phyloP scores from a whole-genome alignment of 2,113 vertebrate species.

The Apodemus speciosus region DNA sequence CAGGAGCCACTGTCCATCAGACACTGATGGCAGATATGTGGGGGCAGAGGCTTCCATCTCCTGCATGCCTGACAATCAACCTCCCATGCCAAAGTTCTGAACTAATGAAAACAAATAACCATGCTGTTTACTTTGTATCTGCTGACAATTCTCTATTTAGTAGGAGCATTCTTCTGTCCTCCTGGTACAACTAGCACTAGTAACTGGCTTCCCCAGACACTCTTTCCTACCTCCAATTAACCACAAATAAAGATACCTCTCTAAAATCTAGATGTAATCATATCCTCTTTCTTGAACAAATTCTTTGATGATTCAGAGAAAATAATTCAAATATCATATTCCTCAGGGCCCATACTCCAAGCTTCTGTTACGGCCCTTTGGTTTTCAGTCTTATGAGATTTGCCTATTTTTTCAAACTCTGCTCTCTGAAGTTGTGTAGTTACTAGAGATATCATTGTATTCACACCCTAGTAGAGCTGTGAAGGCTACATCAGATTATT shows the following conservation, averaged over 20 bases:
- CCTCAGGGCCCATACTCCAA: background rate
- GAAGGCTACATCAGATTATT: background rate
- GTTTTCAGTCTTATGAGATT: background rate
- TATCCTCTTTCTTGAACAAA: background rate
- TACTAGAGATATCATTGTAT: background rate
- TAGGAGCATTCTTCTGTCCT: background rate
- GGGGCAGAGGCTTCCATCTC: background rate
- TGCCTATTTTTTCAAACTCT: background rate
- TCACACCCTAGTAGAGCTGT: background rate
- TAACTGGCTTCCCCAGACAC: background rate
- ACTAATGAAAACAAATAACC: background rate
- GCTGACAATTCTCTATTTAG: background rate
- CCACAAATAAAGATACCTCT: background rate
- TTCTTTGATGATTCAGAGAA: background rate
- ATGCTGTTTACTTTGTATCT: background rate
- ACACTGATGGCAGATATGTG: background rate
- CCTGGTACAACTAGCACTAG: background rate
- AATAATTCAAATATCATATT: background rate
- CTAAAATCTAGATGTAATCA: slow-evolving; percentile 15
- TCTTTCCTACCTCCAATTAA: background rate
- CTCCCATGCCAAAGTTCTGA: background rate
- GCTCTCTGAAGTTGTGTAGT: background rate
- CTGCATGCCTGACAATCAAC: background rate
- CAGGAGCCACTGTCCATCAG: background rate
- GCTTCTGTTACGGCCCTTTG: background rate